These are phyloP conservation scores for Plotosus lineatus DNA, from an alignment of 2,113 vertebrate genomes.

Conservation along the genomic window DNA sequence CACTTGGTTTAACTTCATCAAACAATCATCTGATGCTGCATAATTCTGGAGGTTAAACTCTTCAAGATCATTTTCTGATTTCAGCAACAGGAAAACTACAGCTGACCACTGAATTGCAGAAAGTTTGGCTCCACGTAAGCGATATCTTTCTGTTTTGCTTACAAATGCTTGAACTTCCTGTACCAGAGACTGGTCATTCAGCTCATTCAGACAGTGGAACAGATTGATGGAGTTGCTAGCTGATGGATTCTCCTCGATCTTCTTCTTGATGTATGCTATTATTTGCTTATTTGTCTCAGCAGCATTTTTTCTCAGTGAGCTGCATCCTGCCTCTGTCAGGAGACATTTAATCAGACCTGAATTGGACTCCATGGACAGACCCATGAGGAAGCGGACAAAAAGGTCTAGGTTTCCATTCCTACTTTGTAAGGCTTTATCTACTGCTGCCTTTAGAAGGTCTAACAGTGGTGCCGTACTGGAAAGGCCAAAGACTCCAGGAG, in stretches of 20 bases:
- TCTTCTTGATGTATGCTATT: neutral
- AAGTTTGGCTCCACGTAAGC: neutral
- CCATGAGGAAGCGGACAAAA: conserved; percentile 19
- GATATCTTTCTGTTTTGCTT: neutral
- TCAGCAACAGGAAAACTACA: conserved; percentile 9
- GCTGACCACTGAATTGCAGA: conserved; percentile 27
- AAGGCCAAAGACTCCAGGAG: neutral
- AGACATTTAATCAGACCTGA: neutral
- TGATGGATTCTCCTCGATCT: neutral
- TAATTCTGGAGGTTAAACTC: neutral
- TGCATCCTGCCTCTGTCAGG: neutral
- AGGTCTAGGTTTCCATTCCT: conserved; percentile 6
- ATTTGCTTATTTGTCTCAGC: neutral
- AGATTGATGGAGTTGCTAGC: neutral
- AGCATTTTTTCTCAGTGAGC: neutral
- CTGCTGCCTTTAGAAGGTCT: conserved; percentile 8
- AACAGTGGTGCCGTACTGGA: neutral
- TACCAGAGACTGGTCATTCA: neutral
- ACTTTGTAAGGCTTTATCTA: neutral
- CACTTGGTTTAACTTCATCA: neutral
- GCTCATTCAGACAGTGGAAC: conserved; percentile 3
- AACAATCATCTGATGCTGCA: neutral
- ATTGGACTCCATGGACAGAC: conserved; percentile 24
- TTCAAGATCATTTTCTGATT: neutral
- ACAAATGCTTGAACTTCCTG: neutral